Evolutionary conservation across 2,113 vertebrate species (phyloP).

Genomic region (Pelecanoides urinatrix): DNA sequence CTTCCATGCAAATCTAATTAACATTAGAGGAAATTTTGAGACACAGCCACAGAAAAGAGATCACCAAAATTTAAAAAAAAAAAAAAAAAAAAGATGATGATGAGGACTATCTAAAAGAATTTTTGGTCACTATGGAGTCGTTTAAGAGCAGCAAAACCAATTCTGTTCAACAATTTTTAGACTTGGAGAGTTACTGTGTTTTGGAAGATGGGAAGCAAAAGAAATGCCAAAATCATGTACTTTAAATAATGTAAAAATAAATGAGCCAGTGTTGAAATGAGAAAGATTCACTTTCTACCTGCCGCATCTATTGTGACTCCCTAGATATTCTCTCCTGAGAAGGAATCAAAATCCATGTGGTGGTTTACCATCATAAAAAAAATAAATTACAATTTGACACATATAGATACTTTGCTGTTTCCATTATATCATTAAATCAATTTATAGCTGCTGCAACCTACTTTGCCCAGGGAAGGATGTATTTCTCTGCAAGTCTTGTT

Average conservation of each 20-base stretch:
- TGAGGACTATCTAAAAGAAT: background rate
- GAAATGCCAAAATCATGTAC: background rate
- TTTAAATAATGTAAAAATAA: background rate
- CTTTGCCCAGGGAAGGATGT: background rate
- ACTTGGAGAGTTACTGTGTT: background rate
- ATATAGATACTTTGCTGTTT: background rate
- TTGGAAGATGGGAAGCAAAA: background rate
- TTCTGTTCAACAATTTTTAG: background rate
- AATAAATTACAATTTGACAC: background rate
- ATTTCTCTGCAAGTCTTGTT: background rate
- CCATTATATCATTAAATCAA: background rate
- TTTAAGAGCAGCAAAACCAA: background rate
- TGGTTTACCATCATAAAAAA: background rate
- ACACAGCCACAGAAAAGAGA: background rate
- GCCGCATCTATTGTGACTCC: background rate
- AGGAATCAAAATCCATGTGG: background rate
- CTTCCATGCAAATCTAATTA: background rate
- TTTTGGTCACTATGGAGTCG: background rate
- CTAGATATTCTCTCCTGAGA: background rate
- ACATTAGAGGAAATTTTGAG: background rate
- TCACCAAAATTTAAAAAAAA: background rate
- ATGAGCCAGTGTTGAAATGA: background rate
- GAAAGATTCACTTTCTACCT: background rate
- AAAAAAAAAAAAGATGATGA: background rate
- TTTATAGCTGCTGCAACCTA: background rate